phyloP scores from a whole-genome alignment of 2,797 vertebrate genomes.

The Aotus griseimembra region DNA sequence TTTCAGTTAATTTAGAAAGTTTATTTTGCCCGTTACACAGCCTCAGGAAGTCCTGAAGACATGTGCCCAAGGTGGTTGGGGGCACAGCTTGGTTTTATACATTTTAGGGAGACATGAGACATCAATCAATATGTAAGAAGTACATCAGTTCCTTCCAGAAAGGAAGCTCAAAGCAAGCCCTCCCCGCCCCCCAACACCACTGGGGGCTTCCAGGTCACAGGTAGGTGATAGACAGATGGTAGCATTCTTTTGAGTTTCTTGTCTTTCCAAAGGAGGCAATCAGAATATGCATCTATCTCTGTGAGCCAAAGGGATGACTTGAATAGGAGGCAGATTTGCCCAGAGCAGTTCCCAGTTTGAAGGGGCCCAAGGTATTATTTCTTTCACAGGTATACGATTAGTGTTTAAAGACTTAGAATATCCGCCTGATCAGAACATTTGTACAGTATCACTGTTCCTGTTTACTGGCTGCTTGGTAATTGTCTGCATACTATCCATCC shows the following conservation, averaged over 20 bases:
- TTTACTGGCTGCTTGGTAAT: neutral
- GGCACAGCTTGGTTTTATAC: neutral
- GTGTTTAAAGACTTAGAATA: neutral
- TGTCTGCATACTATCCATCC: neutral
- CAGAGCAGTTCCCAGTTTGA: neutral
- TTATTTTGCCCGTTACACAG: neutral
- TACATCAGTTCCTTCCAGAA: neutral
- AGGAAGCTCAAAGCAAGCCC: neutral
- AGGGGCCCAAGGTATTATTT: neutral
- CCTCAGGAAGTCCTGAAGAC: neutral
- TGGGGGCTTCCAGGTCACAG: neutral
- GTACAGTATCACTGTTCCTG: neutral
- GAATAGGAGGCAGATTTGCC: neutral
- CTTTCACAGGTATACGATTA: too few species aligned
- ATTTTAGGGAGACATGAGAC: neutral
- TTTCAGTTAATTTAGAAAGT: neutral
- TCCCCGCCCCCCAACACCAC: too few species aligned
- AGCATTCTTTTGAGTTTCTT: neutral
- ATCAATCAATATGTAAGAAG: neutral
- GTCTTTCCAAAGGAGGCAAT: neutral
- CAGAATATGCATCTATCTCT: neutral
- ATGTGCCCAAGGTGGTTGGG: neutral
- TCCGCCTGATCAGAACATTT: neutral
- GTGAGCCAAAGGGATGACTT: neutral
- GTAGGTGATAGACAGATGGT: neutral